Conservation (phyloP, 2,113 vertebrate genomes). For the Amia ocellicauda region DNA sequence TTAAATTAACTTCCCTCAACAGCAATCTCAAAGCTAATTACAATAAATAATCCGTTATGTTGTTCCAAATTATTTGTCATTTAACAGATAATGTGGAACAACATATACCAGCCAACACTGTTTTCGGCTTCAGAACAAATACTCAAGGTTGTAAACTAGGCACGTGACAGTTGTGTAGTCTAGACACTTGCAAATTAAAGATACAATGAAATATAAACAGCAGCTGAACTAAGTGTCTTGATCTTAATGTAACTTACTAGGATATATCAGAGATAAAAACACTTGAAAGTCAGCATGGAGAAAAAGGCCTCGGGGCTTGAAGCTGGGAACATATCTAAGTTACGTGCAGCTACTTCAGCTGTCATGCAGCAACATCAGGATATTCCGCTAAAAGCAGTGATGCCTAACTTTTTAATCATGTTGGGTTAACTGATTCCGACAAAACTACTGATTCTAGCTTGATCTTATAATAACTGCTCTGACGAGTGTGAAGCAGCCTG, state of each 20-base stretch:
- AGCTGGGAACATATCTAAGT: slow-evolving; percentile 63
- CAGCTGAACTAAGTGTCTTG: slow-evolving; percentile 76
- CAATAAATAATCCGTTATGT: too few relatives aligned
- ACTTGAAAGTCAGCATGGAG: slow-evolving; percentile 72
- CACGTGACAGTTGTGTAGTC: not conserved
- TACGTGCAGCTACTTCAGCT: slow-evolving; percentile 70
- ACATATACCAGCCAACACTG: too few relatives aligned
- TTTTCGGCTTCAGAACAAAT: too few relatives aligned
- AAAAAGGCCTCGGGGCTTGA: slow-evolving; percentile 69
- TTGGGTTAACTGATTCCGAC: slow-evolving; percentile 59
- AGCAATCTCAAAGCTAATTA: too few relatives aligned
- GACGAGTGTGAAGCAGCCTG: slow-evolving; percentile 50
- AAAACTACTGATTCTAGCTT: slow-evolving; percentile 62
- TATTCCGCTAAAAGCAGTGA: slow-evolving; percentile 49
- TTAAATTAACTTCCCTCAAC: too few relatives aligned
- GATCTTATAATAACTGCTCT: slow-evolving; percentile 59
- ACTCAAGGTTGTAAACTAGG: too few relatives aligned
- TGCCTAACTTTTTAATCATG: slow-evolving; percentile 52
- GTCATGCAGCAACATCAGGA: slow-evolving; percentile 56
- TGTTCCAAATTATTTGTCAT: too few relatives aligned
- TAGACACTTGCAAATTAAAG: slow-evolving; percentile 31
- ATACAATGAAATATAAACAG: slow-evolving; percentile 79
- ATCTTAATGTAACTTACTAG: slow-evolving; percentile 76
- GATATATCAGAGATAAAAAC: slow-evolving; percentile 73
- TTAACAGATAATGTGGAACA: too few relatives aligned